Base-by-base conservation (phyloP, 2,113 vertebrate genomes). In the Carassius carassius region DNA sequence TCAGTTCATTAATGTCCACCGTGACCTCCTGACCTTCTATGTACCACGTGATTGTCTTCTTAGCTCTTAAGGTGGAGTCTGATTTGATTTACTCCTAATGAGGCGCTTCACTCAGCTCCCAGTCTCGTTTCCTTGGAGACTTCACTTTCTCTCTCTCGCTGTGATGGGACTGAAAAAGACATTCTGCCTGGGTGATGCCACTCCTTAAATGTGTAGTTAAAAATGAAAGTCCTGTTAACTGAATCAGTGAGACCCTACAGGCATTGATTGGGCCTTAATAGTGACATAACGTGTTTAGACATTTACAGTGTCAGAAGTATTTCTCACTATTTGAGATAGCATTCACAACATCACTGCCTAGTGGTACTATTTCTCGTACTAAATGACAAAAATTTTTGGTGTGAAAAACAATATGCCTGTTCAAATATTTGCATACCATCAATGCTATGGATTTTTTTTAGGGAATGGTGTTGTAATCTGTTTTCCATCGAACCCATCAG, bases 11-110 rank as follows among this genome's bases (percentile, higher is more conserved):
- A 81, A 80, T 37, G 77, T 75, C 86, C n/a, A 32, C 65, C 78
- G 37, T 87, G 73, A 82, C 83, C 86, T 89, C 10, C 56, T 0
- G 81, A 82, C 86, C 83, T 86, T 60, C 77, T 54, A 49, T 17
- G 77, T 29, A 83, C 41, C 83, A 84, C 11, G 72, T 83, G 81
- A 87, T 10, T 19, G 74, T 60, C 69, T 80, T 75, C n/a, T 78
- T 78, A 85, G 78, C 75, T 70, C 62, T 73, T 19, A 19, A 29
- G 23, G 23, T 29, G 56, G 79, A 72, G 69, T 56, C 73, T 85
- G 62, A 87, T 82, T 69, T 58, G 78, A 87, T 88, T 87, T 83
- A 25, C 62, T 86, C 41, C 41, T 89, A 88, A 87, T 83, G 86
- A 88, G 85, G 14, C 56, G n/a, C 60, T 86, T 87, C 79, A 74